Evolutionary conservation across 2,797 vertebrate genomes (phyloP).

Genomic region (Discoglossus pictus): DNA sequence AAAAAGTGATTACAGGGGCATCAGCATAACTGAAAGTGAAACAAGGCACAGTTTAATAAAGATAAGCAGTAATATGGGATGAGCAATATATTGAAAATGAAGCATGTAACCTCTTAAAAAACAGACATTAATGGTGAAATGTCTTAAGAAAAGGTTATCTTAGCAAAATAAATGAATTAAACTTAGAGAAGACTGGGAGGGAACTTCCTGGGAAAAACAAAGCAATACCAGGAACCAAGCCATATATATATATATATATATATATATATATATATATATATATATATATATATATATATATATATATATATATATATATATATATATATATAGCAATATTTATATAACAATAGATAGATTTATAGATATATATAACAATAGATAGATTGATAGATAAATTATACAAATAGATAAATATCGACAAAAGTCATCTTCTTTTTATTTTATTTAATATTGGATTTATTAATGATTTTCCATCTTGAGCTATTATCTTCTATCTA

Average conservation of each 20-base stretch:
- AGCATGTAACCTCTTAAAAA: neutral
- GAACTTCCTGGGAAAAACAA: neutral
- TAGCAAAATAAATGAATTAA: neutral
- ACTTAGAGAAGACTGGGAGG: neutral
- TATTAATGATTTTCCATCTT: too few relatives aligned
- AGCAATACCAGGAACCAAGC: neutral
- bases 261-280: neutral
- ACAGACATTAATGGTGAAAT: neutral
- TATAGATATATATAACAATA: too few relatives aligned
- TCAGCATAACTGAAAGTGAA: conserved; percentile 3
- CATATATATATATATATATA: conserved; percentile 14
- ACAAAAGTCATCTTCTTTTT: too few relatives aligned
- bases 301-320: too few relatives aligned
- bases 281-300: too few relatives aligned
- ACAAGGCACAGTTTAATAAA: conserved; percentile 16
- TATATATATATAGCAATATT: too few relatives aligned
- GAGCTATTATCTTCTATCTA: too few relatives aligned
- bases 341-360: too few relatives aligned
- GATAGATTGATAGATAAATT: too few relatives aligned
- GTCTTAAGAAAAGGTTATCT: neutral
- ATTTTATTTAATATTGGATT: too few relatives aligned
- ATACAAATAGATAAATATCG: too few relatives aligned
- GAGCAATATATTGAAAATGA: conserved; percentile 17
- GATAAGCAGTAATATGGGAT: conserved; percentile 21
- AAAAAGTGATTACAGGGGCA: conserved; percentile 22